Base-by-base conservation (phyloP, 2,888 invertebrate species). In the Peribatodes rhomboidaria region DNA sequence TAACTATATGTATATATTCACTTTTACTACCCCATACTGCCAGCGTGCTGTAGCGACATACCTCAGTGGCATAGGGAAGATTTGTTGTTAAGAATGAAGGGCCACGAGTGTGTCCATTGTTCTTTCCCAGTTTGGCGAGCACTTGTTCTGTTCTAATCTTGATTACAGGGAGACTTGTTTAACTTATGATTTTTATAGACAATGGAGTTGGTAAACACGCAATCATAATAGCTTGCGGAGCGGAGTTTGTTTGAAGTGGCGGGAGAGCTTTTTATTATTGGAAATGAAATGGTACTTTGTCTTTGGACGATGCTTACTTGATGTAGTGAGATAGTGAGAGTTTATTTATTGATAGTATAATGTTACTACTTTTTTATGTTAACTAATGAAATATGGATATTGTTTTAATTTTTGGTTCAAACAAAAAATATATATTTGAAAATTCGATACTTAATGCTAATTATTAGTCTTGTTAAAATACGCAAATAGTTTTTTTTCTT, bases 61-160 rank as follows among this genome's bases (percentile, higher is more conserved):
- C 44, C 42, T 61, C 50, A 49, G 64, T 68, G 53, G 61, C 58
- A 58, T 83, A 81, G 89, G 89, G 88, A 89, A 90, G 87, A 89
- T 89, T 89, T 88, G 89, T 89, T 88, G 88, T 87, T 86, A 84
- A 80, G 86, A 86, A 84, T 82, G 87, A 89, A 89, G 89, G 87
- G 89, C 84, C 76, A 79, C 75, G 86, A 88, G 88, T 88, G 83
- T 83, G 81, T 80, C 82, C 81, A 87, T 91, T 91, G 90, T 91
- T 89, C 86, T 83, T 83, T 84, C 80, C 78, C 81, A 82, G 88
- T 90, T 89, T 88, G 87, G 87, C 85, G 87, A 90, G 85, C 90
- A 90, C 89, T 90, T 90, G 84, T 78, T 74, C 80, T 86, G 88
- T 87, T 86, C 81, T 88, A 88, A 90, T 91, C 88, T 87, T 87